These are phyloP conservation scores for Muscicapa adusta DNA, from an alignment of 2,113 vertebrate species.

Conservation along the genomic window DNA sequence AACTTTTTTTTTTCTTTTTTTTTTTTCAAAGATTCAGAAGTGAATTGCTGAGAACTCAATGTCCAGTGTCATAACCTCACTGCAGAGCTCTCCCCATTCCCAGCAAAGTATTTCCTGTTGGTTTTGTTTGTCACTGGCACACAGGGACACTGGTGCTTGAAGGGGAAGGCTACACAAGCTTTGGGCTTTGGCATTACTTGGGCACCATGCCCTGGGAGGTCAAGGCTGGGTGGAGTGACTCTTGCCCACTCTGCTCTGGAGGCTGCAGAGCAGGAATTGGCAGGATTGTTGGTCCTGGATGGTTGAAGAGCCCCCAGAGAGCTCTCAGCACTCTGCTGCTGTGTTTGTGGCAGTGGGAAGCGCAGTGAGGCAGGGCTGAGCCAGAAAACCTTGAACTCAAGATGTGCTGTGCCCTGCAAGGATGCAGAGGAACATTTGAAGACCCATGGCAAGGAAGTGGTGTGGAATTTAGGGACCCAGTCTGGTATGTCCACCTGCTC, in stretches of 20 bases:
- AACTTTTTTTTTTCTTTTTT: neutral
- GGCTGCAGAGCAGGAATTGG: neutral
- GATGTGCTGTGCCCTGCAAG: neutral
- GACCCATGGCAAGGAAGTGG: neutral
- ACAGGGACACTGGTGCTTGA: neutral
- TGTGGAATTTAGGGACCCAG: neutral
- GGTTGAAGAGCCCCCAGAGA: neutral
- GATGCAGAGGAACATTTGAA: neutral
- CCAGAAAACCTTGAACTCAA: neutral
- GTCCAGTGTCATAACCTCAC: slow-evolving; percentile 26
- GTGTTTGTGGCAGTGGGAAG: neutral
- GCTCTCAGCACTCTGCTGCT: neutral
- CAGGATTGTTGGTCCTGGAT: neutral
- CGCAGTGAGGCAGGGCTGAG: neutral
- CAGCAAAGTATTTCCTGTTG: slow-evolving; percentile 39
- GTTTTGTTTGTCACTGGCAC: slow-evolving; percentile 30
- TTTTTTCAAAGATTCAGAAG: neutral
- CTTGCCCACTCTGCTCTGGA: neutral
- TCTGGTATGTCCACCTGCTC: neutral
- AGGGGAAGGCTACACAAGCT: neutral
- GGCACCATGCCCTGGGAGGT: neutral
- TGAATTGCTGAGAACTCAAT: slow-evolving; percentile 34
- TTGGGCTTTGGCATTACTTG: neutral
- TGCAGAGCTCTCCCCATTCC: neutral
- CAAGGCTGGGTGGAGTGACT: neutral